Base-by-base conservation (phyloP, 2,888 invertebrate genomes). In the Sisyra terminalis region DNA sequence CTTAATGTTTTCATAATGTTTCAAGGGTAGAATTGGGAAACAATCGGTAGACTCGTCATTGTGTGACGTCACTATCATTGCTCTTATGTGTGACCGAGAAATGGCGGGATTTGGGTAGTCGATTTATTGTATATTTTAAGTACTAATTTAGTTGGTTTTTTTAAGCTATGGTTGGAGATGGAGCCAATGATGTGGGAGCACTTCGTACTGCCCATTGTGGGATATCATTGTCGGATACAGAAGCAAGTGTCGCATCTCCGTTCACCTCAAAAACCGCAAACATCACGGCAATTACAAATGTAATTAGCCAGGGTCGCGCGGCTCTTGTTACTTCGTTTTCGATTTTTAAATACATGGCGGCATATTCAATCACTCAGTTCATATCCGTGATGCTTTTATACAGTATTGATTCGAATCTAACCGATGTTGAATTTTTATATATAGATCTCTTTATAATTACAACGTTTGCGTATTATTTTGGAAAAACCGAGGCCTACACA, bases 321-420 rank as follows among this genome's bases (percentile, higher is more conserved):
- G 94, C 97, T 0, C 65, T 97, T 8, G 81, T 89, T 29, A 97
- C 97, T 0, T 90, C 90, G n/a, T 94, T 96, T 64, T 92, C 93
- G 0, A 85, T 94, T 47, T 97, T 97, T 69, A 96, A 96, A 55
- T 94, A 92, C 67, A 97, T 97, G 94, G 84, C 94, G 1, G 81
- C 87, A 0, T 97, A 96, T 65, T 92, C 90, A 18, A 68, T 94
- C 40, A 83, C 88, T 0, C 90, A 94, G 59, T 93, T 93, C 63
- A 69, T 82, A 42, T 88, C 92, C 0, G 88, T 92, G 24, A 81
- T 90, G 51, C 77, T 94, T 40, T 66, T 94, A 0, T 94, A 94
- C 60, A 63, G 65, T 29, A 77, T 78, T 54, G 70, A 73, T 48
- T 64, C 64, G 11, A 75, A 75, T 53, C 53, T 79, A 43, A 70